phyloP scores from a whole-genome alignment of 2,888 invertebrate genomes.

The Ischnus inquisitorius region DNA sequence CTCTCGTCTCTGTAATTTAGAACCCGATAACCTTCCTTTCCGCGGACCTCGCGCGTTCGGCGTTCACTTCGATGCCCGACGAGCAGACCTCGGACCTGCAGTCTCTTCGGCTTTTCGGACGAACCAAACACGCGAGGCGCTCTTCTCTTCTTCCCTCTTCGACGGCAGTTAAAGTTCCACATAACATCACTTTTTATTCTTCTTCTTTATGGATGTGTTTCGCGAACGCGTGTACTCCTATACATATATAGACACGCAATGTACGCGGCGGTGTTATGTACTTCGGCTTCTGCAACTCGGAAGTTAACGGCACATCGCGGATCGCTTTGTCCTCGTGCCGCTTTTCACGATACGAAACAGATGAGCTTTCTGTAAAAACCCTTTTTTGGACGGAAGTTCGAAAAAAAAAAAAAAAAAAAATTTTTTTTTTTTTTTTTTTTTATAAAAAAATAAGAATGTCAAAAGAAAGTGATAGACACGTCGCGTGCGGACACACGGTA shows the following conservation, averaged over 20 bases:
- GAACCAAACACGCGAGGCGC: conserved; percentile 61
- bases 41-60: conserved; percentile 66
- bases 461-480: conserved; percentile 3
- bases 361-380: not conserved
- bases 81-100: conserved; percentile 65
- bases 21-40: conserved; percentile 73
- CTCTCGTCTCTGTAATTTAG: conserved; percentile 72
- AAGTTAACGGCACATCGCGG: conserved; percentile 63
- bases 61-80: conserved; percentile 61
- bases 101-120: conserved; percentile 31
- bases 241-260: not conserved
- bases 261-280: conserved; percentile 6
- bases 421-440: too few relatives aligned
- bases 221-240: conserved; percentile 17
- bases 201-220: not conserved
- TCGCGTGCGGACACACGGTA: not conserved
- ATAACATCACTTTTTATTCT: conserved; percentile 59
- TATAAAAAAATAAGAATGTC: not conserved
- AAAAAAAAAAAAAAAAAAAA: not conserved
- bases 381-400: not conserved
- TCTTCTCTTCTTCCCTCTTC: conserved; percentile 26
- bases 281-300: conserved; percentile 40
- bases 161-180: conserved; percentile 65
- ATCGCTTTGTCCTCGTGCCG: conserved; percentile 56
- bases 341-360: conserved; percentile 7